Evolutionary conservation across 2,888 invertebrate genomes (phyloP), one percentile per base, ranked within the genome.

Genomic region (Cheilosia vernalis): DNA sequence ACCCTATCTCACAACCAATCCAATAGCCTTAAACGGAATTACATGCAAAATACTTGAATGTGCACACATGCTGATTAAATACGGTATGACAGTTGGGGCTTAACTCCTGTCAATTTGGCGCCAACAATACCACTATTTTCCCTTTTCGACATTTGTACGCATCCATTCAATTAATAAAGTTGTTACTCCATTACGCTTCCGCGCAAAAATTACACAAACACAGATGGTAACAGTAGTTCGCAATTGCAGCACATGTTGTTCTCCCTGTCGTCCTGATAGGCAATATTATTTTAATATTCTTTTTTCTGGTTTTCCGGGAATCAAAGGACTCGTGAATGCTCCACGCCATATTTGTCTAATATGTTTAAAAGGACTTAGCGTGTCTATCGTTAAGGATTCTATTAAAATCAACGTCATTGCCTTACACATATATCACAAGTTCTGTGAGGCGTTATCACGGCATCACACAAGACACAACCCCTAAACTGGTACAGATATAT

Each of bases 71-170:
- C 60, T 53, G 61, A 72, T 76, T 55, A 76, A 66, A 60, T 51
- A 66, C 60, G 47, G n/a, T n/a, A 56, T 58, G 60, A 56, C 73
- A 73, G 21, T 17, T 3, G 17, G 40, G 55, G 81, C 69, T 69
- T 74, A 74, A 42, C 49, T 81, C 63, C 69, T 81, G 67, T 74
- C 80, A 74, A 63, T 63, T 69, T 81, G 80, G 80, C 74, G 80
- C 81, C 81, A 69, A 63, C 66, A 63, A 67, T 19, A 15, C 21
- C 40, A 42, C 61, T 40, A 60, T 61, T 60, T 51, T 27, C 21
- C 30, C 21, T 60, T 42, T 24, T 30, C 19, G 33, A 30, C 44
- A 33, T 60, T 53, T 19, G 60, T 60, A 53, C 53, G 44, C 33
- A 9, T 51, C 15, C 58, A 63, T 70, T 64, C 70, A 73, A 80